A percentile compares a stretch with the other conserved stretches of the same genome.
These are phyloP conservation scores for Tiliacea citrago DNA, from an alignment of 2,888 invertebrate species.

Conservation along the genomic window DNA sequence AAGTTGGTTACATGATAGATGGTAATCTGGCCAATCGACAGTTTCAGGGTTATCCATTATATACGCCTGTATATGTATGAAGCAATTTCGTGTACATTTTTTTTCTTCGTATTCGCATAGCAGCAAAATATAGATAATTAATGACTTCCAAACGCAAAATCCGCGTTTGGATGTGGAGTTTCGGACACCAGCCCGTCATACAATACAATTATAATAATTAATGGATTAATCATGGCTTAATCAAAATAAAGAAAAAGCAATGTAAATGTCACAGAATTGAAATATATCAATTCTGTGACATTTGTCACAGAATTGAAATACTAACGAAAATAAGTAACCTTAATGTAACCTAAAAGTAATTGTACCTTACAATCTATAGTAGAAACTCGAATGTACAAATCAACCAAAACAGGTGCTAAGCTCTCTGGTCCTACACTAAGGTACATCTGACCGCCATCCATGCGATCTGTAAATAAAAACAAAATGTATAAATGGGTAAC, in stretches of 20 bases:
- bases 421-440: neutral
- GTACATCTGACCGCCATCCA: neutral
- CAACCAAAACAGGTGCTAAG: neutral
- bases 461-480: neutral
- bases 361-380: conserved; percentile 9
- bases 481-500: neutral
- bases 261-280: neutral
- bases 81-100: neutral
- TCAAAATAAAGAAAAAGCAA: neutral
- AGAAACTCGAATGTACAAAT: neutral
- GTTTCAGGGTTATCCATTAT: too few species aligned
- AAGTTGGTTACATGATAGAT: too few species aligned
- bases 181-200: neutral
- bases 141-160: too few species aligned
- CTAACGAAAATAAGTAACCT: conserved; percentile 9
- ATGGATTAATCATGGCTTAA: neutral
- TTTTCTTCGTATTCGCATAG: neutral
- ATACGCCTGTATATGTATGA: too few species aligned
- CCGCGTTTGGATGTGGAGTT: neutral
- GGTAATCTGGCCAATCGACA: too few species aligned
- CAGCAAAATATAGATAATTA: neutral
- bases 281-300: too few species aligned
- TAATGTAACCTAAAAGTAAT: conserved; percentile 14
- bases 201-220: neutral
- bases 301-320: too few species aligned